Evolutionary conservation across 2,888 invertebrate species (phyloP).

Genomic region (Lysandra coridon): DNA sequence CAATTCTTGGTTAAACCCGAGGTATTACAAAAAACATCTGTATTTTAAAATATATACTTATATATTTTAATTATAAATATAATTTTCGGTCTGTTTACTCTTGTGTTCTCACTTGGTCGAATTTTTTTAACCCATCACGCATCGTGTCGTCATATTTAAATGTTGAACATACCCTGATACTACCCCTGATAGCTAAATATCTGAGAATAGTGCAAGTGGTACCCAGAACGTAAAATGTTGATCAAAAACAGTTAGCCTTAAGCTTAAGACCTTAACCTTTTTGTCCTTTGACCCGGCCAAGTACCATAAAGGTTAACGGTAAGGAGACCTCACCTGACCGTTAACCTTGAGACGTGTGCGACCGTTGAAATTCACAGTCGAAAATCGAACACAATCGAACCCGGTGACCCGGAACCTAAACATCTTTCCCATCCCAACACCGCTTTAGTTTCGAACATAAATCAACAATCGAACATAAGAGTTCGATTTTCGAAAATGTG

Average conservation of each 20-base stretch:
- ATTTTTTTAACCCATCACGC: too few species aligned
- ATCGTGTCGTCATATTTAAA: too few species aligned
- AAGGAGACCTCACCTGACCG: slow-evolving; percentile 46
- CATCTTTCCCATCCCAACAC: slow-evolving; percentile 53
- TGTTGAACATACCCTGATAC: too few species aligned
- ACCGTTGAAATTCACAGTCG: slow-evolving; percentile 65
- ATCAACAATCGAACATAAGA: slow-evolving; percentile 71
- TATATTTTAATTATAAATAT: too few species aligned
- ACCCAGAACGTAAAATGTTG: too few species aligned
- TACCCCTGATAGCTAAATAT: too few species aligned
- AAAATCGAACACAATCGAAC: slow-evolving; percentile 54
- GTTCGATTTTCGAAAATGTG: slow-evolving; percentile 68
- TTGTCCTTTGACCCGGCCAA: background rate
- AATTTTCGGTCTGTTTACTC: too few species aligned
- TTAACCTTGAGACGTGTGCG: slow-evolving; percentile 74
- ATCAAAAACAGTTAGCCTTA: too few species aligned
- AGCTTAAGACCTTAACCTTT: background rate
- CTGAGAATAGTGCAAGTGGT: too few species aligned
- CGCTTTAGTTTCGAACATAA: slow-evolving; percentile 62
- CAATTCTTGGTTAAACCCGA: background rate
- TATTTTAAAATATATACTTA: too few species aligned
- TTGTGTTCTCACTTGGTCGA: too few species aligned
- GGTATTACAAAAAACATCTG: background rate
- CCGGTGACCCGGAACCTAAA: slow-evolving; percentile 72
- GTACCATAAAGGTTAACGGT: background rate